A percentile compares a stretch with the other conserved stretches of the same genome.
These are phyloP conservation scores for Campaea margaritaria DNA, from an alignment of 2,888 invertebrate genomes.

Conservation along the genomic window DNA sequence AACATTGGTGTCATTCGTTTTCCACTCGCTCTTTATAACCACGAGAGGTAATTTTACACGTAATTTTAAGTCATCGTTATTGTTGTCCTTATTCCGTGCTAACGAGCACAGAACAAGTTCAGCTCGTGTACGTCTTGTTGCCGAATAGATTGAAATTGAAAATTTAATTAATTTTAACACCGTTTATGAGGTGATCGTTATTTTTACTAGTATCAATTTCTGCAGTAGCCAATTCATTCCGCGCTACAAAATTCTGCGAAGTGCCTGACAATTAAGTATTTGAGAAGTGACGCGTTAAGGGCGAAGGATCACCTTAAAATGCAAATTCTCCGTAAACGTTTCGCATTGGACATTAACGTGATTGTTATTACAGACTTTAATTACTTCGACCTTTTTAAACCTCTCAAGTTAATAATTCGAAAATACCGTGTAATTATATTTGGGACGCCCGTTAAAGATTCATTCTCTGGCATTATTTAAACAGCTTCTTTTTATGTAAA, in stretches of 20 bases:
- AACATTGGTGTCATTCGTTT: conserved; percentile 2
- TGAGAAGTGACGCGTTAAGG: conserved; percentile 60
- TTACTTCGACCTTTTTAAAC: conserved; percentile 76
- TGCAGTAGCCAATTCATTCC: conserved; percentile 42
- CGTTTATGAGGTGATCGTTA: conserved; percentile 37
- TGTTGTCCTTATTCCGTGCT: conserved; percentile 3
- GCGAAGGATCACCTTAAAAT: conserved; percentile 59
- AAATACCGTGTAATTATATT: conserved; percentile 69
- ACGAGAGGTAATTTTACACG: conserved; percentile 8
- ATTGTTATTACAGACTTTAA: conserved; percentile 75
- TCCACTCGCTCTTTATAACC: too few species aligned
- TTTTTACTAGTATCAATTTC: conserved; percentile 35
- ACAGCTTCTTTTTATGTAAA: conserved; percentile 30
- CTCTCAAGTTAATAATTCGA: conserved; percentile 63
- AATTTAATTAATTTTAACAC: conserved; percentile 33
- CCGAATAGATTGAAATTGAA: conserved; percentile 17
- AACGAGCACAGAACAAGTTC: conserved; percentile 23
- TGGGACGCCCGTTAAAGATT: conserved; percentile 62
- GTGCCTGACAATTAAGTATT: conserved; percentile 54
- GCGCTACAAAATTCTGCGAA: conserved; percentile 50
- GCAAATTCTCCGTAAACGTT: conserved; percentile 66
- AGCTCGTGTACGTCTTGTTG: conserved; percentile 14
- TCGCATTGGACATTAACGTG: conserved; percentile 64
- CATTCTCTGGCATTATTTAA: conserved; percentile 42
- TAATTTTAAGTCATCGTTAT: conserved; percentile 6